Evolutionary conservation across 2,888 invertebrate species (phyloP), one percentile per base, ranked within the genome.

Genomic region (Timandra comae): DNA sequence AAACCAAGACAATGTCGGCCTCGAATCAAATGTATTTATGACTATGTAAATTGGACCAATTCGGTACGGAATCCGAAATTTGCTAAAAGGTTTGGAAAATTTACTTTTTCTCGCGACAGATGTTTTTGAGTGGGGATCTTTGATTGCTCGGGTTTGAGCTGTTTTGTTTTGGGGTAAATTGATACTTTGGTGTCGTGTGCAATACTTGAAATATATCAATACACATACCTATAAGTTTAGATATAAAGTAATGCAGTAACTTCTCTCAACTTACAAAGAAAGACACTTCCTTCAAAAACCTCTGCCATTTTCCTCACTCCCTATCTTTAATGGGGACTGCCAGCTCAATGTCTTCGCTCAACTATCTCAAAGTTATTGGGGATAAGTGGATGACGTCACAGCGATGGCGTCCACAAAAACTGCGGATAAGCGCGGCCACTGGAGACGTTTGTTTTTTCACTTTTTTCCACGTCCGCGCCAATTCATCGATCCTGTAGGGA

Each of bases 41-140:
- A 84, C 79, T 82, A 81, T 80, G 84, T 79, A 84, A 80, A 84
- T 82, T 81, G 76, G 53, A 51, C 51, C 71, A 67, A 76, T 73
- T 74, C 63, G 52, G 46, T 41, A 39, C 36, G 50, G 70, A 71
- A 69, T 72, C 65, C 54, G 41, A 56, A 65, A 69, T 67, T 68
- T 52, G 50, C 65, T 65, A 60, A 65, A 63, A 66, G 63, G 65
- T 60, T 57, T 52, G 47, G 50, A 44, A 45, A 52, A 60, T 61
- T 56, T 64, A 62, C 57, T 58, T 67, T 52, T 63, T 48, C 40
- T 32, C 38, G 61, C 57, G 49, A 56, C 70, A 71, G 68, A 60
- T 72, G 70, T 56, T 55, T 49, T 49, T 51, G 58, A 59, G 54
- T 42, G 54, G 52, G 53, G 49, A 37, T 43, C 39, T 44, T 38